phyloP scores from a whole-genome alignment of 2,797 vertebrate genomes.

The Setipinna tenuifilis region DNA sequence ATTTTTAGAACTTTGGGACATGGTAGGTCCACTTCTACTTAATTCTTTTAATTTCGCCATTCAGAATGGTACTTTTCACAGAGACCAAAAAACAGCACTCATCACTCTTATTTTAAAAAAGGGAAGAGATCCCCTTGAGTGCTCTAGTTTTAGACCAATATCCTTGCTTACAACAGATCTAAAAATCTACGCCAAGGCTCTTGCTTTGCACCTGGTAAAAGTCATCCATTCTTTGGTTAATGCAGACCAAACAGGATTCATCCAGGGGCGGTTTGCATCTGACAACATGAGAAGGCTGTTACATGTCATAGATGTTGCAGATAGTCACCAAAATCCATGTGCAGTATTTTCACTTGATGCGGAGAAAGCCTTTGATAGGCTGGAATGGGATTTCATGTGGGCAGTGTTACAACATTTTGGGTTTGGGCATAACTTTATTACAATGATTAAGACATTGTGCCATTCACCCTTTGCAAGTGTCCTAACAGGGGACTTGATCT shows the following conservation, averaged over 20 bases:
- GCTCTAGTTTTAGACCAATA: background rate
- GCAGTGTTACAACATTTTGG: conserved; percentile 1
- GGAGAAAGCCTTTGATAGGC: conserved; percentile 23
- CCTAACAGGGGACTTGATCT: background rate
- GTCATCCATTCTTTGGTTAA: background rate
- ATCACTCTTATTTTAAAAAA: conserved; percentile 20
- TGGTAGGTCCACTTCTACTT: background rate
- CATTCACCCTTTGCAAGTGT: background rate
- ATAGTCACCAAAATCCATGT: background rate
- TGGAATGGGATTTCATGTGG: conserved; percentile 29
- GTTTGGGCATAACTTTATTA: background rate
- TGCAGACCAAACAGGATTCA: conserved; percentile 19
- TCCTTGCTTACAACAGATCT: background rate
- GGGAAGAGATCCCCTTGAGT: background rate
- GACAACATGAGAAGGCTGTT: conserved; percentile 4
- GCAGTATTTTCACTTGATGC: conserved; percentile 21
- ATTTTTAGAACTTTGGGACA: conserved; percentile 21
- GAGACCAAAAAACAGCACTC: conserved; percentile 23
- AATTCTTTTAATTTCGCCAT: conserved; percentile 17
- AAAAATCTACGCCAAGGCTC: background rate
- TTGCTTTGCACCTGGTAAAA: background rate
- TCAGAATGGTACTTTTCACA: background rate
- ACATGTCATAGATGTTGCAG: background rate
- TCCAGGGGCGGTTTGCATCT: background rate
- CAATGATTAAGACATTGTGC: conserved; percentile 20